Evolutionary conservation across 2,888 invertebrate species (phyloP).

Genomic region (Tricholauxania praeusta): DNA sequence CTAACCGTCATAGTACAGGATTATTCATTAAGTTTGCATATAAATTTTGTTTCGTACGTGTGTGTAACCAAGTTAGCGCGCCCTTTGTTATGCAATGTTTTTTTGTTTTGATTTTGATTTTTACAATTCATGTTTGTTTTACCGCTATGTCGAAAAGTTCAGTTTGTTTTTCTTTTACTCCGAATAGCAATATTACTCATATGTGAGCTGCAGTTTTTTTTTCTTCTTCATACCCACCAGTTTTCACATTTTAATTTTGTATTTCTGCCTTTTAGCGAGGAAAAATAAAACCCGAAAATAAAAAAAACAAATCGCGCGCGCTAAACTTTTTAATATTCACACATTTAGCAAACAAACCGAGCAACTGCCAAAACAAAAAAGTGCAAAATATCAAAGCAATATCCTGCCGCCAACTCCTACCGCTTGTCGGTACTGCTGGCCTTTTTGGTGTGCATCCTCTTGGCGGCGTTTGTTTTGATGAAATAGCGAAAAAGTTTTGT

Average conservation of each 20-base stretch:
- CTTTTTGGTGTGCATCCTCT: background rate
- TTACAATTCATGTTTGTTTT: background rate
- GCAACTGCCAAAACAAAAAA: background rate
- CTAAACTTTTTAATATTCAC: slow-evolving; percentile 34
- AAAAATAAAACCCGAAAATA: background rate
- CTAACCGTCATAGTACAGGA: too few relatives aligned
- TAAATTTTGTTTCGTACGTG: too few relatives aligned
- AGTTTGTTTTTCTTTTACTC: background rate
- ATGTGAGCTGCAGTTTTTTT: background rate
- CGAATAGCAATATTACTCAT: too few relatives aligned
- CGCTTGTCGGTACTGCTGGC: too few relatives aligned
- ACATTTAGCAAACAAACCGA: slow-evolving; percentile 14
- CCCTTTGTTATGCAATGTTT: slow-evolving; percentile 25
- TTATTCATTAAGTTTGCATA: too few relatives aligned
- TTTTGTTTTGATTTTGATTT: background rate
- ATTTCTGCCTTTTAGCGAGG: background rate
- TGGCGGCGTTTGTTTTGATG: slow-evolving; percentile 18
- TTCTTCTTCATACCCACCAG: background rate
- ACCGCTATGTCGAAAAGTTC: background rate
- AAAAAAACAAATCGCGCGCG: slow-evolving; percentile 1
- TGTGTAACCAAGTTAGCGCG: background rate
- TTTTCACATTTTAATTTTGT: background rate
- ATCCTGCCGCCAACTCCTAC: slow-evolving; percentile 14
- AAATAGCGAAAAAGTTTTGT: slow-evolving; percentile 16
- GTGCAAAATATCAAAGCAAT: slow-evolving; percentile 16